Evolutionary conservation across 2,113 vertebrate genomes (phyloP).

Genomic region (Cygnus atratus): DNA sequence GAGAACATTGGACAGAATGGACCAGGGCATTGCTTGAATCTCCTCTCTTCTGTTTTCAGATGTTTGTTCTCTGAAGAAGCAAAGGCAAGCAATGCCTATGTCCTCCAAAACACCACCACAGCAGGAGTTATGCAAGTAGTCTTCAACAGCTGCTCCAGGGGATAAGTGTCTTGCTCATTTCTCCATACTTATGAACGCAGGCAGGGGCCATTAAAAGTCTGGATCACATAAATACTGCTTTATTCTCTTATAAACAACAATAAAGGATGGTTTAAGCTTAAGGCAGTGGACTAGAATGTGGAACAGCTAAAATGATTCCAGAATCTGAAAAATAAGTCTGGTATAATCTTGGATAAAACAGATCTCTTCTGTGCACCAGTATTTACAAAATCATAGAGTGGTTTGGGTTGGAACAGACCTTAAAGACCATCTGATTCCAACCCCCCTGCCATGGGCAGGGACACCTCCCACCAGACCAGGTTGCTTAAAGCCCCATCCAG

Average conservation of each 20-base stretch:
- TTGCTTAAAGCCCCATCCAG: too few species aligned
- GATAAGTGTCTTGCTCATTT: background rate
- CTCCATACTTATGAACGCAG: background rate
- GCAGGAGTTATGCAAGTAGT: background rate
- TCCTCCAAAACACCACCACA: background rate
- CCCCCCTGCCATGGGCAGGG: too few species aligned
- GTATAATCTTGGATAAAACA: background rate
- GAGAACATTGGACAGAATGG: background rate
- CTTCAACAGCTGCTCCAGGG: background rate
- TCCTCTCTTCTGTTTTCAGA: background rate
- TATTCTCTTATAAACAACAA: constrained; percentile 20
- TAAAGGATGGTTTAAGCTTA: background rate
- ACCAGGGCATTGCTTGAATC: background rate
- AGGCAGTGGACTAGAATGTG: background rate
- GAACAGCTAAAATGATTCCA: background rate
- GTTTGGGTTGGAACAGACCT: too few species aligned
- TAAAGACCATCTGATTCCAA: too few species aligned
- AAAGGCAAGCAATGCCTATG: background rate
- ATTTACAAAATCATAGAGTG: background rate
- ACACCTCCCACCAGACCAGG: too few species aligned
- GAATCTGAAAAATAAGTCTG: background rate
- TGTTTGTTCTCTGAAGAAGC: background rate
- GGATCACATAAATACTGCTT: constrained; percentile 33
- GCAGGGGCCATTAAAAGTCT: background rate
- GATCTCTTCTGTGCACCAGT: background rate